Percentiles rank a stretch among this genome's conserved stretches.
Evolutionary conservation across 2,113 vertebrate species (phyloP).

Genomic region (Bagarius yarrelli): DNA sequence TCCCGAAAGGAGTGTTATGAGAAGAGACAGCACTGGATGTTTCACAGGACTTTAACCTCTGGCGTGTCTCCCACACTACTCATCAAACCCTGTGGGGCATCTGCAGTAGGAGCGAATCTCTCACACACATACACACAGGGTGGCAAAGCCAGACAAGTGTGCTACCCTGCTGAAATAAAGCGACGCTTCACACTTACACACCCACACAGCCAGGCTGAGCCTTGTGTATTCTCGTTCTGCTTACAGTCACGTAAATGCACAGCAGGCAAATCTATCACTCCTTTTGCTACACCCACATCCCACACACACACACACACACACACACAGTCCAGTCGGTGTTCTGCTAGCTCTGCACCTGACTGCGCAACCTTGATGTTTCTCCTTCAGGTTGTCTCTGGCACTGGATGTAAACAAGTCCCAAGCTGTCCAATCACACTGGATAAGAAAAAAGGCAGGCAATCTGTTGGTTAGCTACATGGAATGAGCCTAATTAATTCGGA

Average conservation of each 20-base stretch:
- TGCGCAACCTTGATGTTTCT: slow-evolving; percentile 36
- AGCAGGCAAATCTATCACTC: slow-evolving; percentile 27
- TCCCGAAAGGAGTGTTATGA: slow-evolving; percentile 23
- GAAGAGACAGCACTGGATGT: slow-evolving; percentile 40
- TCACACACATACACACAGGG: background rate
- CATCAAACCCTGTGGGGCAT: slow-evolving; percentile 37
- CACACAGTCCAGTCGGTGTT: slow-evolving; percentile 1
- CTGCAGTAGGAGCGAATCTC: slow-evolving; percentile 12
- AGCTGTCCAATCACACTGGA: background rate
- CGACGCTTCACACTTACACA: slow-evolving; percentile 16
- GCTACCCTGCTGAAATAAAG: slow-evolving; percentile 19
- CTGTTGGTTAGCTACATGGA: background rate
- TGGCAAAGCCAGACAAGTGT: slow-evolving; percentile 1
- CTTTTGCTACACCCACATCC: background rate
- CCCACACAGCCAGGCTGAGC: slow-evolving; percentile 15
- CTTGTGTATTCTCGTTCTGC: background rate
- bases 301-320: slow-evolving; percentile 14
- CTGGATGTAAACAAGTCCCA: slow-evolving; percentile 1
- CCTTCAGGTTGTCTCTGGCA: slow-evolving; percentile 34
- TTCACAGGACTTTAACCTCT: slow-evolving; percentile 33
- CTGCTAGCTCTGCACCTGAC: slow-evolving; percentile 38
- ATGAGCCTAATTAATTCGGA: background rate
- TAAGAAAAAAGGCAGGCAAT: background rate
- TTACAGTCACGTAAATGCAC: slow-evolving; percentile 26
- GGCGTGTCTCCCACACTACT: slow-evolving; percentile 37